A percentile compares a stretch with the other conserved stretches of the same genome.
Conservation (phyloP, 37 sponge, comb jelly and placozoan species). For the Cliona cf. orientalis region DNA sequence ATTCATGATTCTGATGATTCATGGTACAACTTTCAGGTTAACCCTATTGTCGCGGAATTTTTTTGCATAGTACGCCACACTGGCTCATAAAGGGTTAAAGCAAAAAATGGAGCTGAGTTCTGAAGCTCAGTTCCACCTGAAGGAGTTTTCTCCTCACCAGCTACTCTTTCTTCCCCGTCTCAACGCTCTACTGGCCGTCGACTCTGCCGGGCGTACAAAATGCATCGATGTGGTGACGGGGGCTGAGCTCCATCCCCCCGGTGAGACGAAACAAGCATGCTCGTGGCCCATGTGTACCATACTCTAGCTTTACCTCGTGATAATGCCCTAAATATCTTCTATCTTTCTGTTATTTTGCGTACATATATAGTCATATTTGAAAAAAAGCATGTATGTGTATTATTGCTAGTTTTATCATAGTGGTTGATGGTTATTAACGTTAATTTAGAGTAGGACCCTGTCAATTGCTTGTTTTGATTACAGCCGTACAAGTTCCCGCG, state of each 20-base stretch:
- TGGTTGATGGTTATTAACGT: too few relatives aligned
- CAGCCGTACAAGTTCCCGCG: too few relatives aligned
- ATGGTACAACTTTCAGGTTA: background rate
- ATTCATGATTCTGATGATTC: background rate
- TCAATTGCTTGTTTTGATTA: too few relatives aligned
- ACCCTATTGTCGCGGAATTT: background rate
- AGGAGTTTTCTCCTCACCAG: constrained; percentile 6
- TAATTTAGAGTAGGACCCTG: too few relatives aligned
- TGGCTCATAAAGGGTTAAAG: background rate
- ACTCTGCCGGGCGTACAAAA: constrained; percentile 1
- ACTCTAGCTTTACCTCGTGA: too few relatives aligned
- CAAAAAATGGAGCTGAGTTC: background rate
- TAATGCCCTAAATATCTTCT: too few relatives aligned
- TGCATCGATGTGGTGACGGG: constrained; percentile 22
- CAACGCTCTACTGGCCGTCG: constrained; percentile 29
- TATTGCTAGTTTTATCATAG: too few relatives aligned
- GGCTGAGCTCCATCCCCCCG: background rate
- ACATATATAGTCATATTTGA: too few relatives aligned
- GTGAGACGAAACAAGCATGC: too few relatives aligned
- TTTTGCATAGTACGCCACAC: background rate
- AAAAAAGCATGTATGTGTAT: too few relatives aligned
- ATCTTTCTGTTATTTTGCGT: too few relatives aligned
- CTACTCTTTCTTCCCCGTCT: constrained; percentile 15
- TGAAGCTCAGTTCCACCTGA: constrained; percentile 12
- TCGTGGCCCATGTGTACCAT: too few relatives aligned